phyloP scores from a whole-genome alignment of 2,113 vertebrate genomes.

The Apteryx owenii region DNA sequence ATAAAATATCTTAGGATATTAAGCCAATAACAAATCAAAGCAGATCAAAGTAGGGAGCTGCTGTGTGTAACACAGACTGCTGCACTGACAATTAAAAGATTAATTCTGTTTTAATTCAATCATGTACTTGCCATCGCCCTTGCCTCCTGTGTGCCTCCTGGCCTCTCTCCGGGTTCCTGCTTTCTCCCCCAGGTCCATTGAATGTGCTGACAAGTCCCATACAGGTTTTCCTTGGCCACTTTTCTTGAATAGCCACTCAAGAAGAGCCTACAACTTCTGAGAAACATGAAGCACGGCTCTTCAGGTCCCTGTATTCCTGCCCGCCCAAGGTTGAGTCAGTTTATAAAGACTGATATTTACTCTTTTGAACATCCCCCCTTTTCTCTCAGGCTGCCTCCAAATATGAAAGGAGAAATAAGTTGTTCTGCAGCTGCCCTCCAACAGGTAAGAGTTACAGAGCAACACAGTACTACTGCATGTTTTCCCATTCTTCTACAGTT shows the following conservation, averaged over 20 bases:
- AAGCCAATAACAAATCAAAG: slow-evolving; percentile 10
- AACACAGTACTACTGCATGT: background rate
- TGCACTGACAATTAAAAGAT: background rate
- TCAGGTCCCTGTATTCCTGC: background rate
- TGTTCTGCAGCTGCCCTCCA: background rate
- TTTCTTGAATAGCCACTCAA: background rate
- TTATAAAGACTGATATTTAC: background rate
- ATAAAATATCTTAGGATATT: background rate
- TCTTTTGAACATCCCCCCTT: background rate
- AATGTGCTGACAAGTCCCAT: background rate
- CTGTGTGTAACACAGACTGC: background rate
- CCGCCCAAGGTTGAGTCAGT: background rate
- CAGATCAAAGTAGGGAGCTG: background rate
- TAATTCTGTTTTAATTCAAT: background rate
- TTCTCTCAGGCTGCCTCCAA: background rate
- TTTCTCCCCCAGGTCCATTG: rapidly evolving
- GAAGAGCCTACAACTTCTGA: background rate
- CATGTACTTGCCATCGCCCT: background rate
- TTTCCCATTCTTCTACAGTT: background rate
- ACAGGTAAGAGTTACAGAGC: background rate
- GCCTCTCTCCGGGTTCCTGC: background rate
- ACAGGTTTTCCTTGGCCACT: rapidly evolving
- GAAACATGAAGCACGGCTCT: background rate
- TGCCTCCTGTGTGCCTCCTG: background rate
- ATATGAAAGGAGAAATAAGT: background rate